These are phyloP conservation scores for Hylia prasina DNA, from an alignment of 2,113 vertebrate species.

Conservation along the genomic window DNA sequence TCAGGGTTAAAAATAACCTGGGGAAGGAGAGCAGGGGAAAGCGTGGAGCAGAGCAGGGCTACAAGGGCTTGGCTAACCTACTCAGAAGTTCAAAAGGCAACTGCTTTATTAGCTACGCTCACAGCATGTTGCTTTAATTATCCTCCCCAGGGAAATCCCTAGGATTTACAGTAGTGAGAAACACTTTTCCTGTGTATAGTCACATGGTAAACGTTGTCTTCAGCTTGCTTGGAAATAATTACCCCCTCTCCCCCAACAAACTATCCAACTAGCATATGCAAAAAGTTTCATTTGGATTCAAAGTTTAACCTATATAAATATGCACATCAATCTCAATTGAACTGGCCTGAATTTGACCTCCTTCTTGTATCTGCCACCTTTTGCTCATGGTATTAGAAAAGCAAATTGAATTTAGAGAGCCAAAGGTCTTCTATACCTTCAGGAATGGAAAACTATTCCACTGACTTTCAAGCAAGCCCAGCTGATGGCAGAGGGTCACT, in stretches of 20 bases:
- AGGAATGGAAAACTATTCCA: background rate
- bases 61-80: background rate
- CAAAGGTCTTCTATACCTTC: background rate
- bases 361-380: background rate
- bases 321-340: background rate
- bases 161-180: background rate
- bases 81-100: background rate
- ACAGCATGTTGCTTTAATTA: conserved; percentile 23
- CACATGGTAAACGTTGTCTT: background rate
- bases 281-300: background rate
- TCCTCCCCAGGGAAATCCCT: background rate
- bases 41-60: background rate
- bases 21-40: background rate
- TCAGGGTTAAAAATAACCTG: background rate
- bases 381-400: background rate
- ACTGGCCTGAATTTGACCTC: background rate
- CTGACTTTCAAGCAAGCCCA: background rate
- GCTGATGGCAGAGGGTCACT: background rate
- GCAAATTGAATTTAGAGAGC: background rate
- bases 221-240: background rate
- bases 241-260: rapidly evolving
- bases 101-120: background rate
- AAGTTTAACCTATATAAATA: background rate
- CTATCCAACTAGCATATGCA: background rate
- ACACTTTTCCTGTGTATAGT: background rate